Evolutionary conservation across 2,888 invertebrate species (phyloP).

Genomic region (Epinotia ramella): DNA sequence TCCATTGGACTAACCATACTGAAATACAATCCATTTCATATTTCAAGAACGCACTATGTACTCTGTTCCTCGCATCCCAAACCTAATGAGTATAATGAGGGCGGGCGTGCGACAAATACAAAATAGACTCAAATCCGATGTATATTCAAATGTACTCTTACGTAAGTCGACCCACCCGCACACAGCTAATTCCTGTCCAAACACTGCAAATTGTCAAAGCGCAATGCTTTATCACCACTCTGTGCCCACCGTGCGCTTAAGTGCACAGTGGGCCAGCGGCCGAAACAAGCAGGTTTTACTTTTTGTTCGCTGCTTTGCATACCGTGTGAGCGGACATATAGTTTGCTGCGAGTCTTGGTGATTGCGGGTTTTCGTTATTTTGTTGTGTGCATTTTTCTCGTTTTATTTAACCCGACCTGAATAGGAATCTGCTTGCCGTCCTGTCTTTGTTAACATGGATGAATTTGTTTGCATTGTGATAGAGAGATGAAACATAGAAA

Average conservation of each 20-base stretch:
- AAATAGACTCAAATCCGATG: not conserved
- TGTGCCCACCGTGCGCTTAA: slow-evolving; percentile 15
- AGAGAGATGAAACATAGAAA: not conserved
- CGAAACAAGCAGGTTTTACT: slow-evolving; percentile 26
- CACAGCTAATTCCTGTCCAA: slow-evolving; percentile 22
- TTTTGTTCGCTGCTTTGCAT: slow-evolving; percentile 21
- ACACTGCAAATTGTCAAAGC: slow-evolving; percentile 29
- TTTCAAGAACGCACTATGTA: not conserved
- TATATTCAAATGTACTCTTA: not conserved
- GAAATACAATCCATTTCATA: not conserved
- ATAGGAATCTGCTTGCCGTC: not conserved
- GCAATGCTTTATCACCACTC: slow-evolving; percentile 18
- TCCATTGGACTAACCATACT: not conserved
- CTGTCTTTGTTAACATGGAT: not conserved
- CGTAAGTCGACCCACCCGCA: not conserved
- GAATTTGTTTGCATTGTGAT: not conserved
- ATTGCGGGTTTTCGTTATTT: slow-evolving; percentile 3
- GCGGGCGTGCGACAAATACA: no score
- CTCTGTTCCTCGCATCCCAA: not conserved
- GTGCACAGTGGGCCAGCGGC: slow-evolving; percentile 16
- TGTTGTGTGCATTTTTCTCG: slow-evolving; percentile 1
- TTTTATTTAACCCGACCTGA: not conserved
- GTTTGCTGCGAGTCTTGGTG: slow-evolving; percentile 14
- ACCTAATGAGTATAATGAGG: not conserved
- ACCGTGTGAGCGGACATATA: slow-evolving; percentile 3